Base-by-base conservation (phyloP, 2,113 vertebrate genomes). In the Amblyornis subalaris region DNA sequence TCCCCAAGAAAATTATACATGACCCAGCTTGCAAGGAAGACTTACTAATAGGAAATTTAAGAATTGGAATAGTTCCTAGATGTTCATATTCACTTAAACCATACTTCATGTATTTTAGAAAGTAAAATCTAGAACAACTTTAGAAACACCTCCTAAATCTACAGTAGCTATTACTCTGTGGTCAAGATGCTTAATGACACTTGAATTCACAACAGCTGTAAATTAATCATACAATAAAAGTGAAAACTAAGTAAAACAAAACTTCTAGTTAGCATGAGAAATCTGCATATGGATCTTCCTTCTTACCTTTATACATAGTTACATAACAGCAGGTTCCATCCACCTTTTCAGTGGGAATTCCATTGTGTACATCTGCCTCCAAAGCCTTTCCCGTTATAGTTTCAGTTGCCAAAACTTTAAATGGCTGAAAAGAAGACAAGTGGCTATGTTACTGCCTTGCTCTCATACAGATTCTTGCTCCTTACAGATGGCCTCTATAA, bases 261-360 rank as follows among this genome's bases (percentile, higher is more conserved):
- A 16, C n/a, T 89, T 72, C 16, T 57, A 54, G 12, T 40, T 60
- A 83, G 28, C 29, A 31, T 6, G 8, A 90, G 22, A 90, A 79
- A 66, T 40, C 12, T 21, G 24, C 36, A 67, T 24, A 75, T 0
- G 11, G 8, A 60, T 88, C n/a, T 58, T 70, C 40, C 36, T 60
- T 47, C 87, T 97, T 97, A 99, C 99, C 99, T 98, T 98, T 98
- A 93, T 98, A 97, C 1, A 91, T 84, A 29, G 99, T 97, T 21
- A 99, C 97, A 18, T 99, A 99, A 90, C 99, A 99, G 97, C 99
- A 99, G 36, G 99, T 99, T 44, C 99, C 99, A 26, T 99, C 99
- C 92, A 99, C 97, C 92, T 99, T 99, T 91, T 99, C 99, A 42
- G 99, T 99, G 86, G 99, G 98, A 53, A 98, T 47, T 2, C 99